Evolutionary conservation across 1,140 invertebrate species (phyloP).

Genomic region (Aleiodes sp.): DNA sequence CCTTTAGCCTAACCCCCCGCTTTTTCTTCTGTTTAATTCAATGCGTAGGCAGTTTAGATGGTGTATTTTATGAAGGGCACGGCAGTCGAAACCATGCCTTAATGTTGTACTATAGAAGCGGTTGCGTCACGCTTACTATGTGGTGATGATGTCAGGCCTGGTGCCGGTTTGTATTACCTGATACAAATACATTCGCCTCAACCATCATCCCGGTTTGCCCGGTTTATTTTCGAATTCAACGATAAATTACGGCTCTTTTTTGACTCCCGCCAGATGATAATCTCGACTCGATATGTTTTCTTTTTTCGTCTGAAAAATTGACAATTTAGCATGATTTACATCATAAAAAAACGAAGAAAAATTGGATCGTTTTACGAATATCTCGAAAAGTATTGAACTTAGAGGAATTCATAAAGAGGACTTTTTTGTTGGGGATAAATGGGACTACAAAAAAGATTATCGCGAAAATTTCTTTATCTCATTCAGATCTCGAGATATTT

Average conservation of each 20-base stretch:
- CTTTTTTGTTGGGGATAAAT: too few relatives aligned
- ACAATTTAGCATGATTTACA: too few relatives aligned
- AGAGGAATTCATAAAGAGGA: too few relatives aligned
- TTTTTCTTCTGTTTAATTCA: neutral
- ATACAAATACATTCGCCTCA: conserved; percentile 56
- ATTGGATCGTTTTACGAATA: too few relatives aligned
- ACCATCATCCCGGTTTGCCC: neutral
- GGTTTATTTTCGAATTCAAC: neutral
- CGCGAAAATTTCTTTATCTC: too few relatives aligned
- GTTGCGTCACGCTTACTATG: conserved; percentile 57
- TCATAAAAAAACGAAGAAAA: too few relatives aligned
- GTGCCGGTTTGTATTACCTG: conserved; percentile 41
- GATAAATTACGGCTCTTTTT: neutral
- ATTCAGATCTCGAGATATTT: too few relatives aligned
- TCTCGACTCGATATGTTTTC: neutral
- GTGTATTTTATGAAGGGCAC: conserved; percentile 9
- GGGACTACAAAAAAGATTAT: too few relatives aligned
- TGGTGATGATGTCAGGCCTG: conserved; percentile 53
- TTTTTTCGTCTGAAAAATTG: too few relatives aligned
- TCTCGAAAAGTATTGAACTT: too few relatives aligned
- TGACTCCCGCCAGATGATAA: neutral
- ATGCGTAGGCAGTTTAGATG: neutral
- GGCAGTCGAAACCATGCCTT: neutral
- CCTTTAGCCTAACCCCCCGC: neutral
- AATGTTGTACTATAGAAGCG: conserved; percentile 42